Percentiles rank a stretch among this genome's conserved stretches.
These are phyloP conservation scores for Erebia palarica DNA, from an alignment of 2,888 invertebrate species.

Conservation along the genomic window DNA sequence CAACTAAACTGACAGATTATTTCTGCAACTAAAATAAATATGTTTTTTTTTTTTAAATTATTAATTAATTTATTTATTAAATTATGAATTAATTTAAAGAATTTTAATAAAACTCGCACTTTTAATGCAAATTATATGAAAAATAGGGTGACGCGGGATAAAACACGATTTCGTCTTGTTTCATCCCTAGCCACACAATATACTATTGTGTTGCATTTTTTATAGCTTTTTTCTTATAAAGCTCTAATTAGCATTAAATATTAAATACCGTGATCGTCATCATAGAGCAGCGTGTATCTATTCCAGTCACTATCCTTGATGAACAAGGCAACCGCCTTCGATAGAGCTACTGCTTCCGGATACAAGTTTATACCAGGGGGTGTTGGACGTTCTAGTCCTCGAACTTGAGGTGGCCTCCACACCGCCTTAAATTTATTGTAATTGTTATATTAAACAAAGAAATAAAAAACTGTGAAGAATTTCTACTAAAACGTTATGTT, in stretches of 20 bases:
- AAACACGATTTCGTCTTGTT: too few relatives aligned
- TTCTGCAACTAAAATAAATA: too few relatives aligned
- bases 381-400: conserved; percentile 53
- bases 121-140: too few relatives aligned
- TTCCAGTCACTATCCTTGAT: conserved; percentile 89
- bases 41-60: too few relatives aligned
- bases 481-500: too few relatives aligned
- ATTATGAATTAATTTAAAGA: too few relatives aligned
- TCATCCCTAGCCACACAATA: too few relatives aligned
- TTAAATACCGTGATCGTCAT: conserved; percentile 85
- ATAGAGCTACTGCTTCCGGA: conserved; percentile 87
- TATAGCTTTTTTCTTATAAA: neutral
- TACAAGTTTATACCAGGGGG: conserved; percentile 85
- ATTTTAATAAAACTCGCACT: too few relatives aligned
- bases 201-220: neutral
- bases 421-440: conserved; percentile 52
- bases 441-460: neutral
- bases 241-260: neutral
- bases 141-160: too few relatives aligned
- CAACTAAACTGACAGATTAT: too few relatives aligned
- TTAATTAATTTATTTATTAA: too few relatives aligned
- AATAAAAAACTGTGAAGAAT: neutral
- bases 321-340: conserved; percentile 85
- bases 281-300: conserved; percentile 89
- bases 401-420: conserved; percentile 66